These are phyloP conservation scores for Andrena minutula DNA, from an alignment of 2,888 invertebrate genomes.

Conservation along the genomic window DNA sequence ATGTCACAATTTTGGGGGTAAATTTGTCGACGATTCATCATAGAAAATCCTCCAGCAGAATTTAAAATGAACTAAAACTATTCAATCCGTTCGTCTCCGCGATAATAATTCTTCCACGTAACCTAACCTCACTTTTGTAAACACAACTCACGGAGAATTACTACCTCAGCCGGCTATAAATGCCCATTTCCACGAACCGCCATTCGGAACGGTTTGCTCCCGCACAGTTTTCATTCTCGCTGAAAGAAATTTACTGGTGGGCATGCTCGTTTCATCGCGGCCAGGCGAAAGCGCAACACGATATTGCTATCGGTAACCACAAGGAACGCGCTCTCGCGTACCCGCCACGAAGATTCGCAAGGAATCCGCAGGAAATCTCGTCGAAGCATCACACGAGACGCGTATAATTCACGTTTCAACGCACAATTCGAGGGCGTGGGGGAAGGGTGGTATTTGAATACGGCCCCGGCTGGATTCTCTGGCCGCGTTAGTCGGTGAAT, in stretches of 20 bases:
- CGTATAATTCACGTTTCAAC: slow-evolving; percentile 73
- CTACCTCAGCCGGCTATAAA: too few relatives aligned
- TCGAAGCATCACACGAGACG: slow-evolving; percentile 57
- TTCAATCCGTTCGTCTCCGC: too few relatives aligned
- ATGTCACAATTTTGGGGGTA: too few relatives aligned
- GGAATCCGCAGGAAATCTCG: slow-evolving; percentile 57
- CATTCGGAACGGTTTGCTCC: too few relatives aligned
- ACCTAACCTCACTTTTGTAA: too few relatives aligned
- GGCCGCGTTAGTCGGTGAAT: slow-evolving; percentile 70
- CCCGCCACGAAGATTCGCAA: slow-evolving; percentile 33
- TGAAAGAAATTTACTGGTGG: slow-evolving; percentile 10
- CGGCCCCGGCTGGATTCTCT: slow-evolving; percentile 59
- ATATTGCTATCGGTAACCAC: slow-evolving; percentile 43
- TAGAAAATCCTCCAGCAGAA: too few relatives aligned
- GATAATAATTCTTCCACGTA: too few relatives aligned
- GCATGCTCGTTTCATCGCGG: slow-evolving; percentile 22
- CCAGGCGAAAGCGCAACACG: slow-evolving; percentile 30
- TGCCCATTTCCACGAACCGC: too few relatives aligned
- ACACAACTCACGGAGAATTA: too few relatives aligned
- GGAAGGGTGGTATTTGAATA: slow-evolving; percentile 63
- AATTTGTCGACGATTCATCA: too few relatives aligned
- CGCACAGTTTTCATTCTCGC: neutral
- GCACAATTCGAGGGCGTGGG: slow-evolving; percentile 63
- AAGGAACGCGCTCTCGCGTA: slow-evolving; percentile 41
- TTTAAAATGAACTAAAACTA: too few relatives aligned